phyloP scores from a whole-genome alignment of 1,140 invertebrate species.

The Battus philenor region DNA sequence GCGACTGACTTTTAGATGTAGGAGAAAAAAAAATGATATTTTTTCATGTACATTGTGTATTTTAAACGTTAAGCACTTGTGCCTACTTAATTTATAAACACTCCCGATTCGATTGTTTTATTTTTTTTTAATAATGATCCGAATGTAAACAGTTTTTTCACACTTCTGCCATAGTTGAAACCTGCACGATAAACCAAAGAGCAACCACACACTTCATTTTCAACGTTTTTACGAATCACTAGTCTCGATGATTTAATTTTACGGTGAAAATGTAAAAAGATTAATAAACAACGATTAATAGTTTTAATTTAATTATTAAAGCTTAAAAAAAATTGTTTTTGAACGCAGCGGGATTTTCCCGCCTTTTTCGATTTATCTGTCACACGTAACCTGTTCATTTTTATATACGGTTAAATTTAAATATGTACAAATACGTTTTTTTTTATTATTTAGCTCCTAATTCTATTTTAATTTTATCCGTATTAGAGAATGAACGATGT shows the following conservation, averaged over 20 bases:
- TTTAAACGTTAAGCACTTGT: slow-evolving; percentile 32
- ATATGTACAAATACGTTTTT: slow-evolving; percentile 20
- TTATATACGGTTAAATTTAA: slow-evolving; percentile 23
- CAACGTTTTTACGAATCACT: slow-evolving; percentile 19
- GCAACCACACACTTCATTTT: slow-evolving; percentile 16
- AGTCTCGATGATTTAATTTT: slow-evolving; percentile 18
- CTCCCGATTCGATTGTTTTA: slow-evolving; percentile 18
- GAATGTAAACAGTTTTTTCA: slow-evolving; percentile 12
- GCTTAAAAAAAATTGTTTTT: neutral
- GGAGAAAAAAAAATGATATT: slow-evolving; percentile 33
- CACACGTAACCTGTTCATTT: slow-evolving; percentile 15
- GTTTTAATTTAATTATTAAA: slow-evolving; percentile 1
- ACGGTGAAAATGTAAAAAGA: slow-evolving; percentile 8
- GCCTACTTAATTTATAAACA: slow-evolving; percentile 50
- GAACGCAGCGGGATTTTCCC: neutral
- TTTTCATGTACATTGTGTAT: slow-evolving; percentile 52
- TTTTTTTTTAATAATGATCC: slow-evolving; percentile 8
- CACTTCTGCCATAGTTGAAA: slow-evolving; percentile 23
- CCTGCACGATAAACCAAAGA: slow-evolving; percentile 41
- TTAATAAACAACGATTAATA: slow-evolving; percentile 17
- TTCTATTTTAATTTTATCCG: neutral
- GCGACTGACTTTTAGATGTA: slow-evolving; percentile 47
- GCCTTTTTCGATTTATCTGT: slow-evolving; percentile 6
- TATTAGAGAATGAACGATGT: slow-evolving; percentile 4
- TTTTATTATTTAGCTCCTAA: neutral